Percentiles rank a stretch among this genome's conserved stretches.
Conservation (phyloP, 1,140 invertebrate genomes). For the Apis florea region DNA sequence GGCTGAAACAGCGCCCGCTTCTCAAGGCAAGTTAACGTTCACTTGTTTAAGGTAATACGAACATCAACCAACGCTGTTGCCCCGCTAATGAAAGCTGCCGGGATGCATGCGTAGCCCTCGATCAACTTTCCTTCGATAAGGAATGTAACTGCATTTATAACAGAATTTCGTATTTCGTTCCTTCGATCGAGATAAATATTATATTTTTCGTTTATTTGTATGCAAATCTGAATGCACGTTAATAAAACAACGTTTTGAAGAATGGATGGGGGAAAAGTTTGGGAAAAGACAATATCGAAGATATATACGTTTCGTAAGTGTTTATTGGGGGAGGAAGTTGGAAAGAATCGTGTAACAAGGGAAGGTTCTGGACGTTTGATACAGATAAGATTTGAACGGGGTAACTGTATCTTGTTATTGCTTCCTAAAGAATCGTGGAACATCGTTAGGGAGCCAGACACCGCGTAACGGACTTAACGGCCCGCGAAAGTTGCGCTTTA, state of each 20-base stretch:
- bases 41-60: slow-evolving; percentile 55
- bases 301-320: not conserved
- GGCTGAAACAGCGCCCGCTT: slow-evolving; percentile 30
- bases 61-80: slow-evolving; percentile 35
- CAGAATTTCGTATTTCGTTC: too few species aligned
- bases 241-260: too few species aligned
- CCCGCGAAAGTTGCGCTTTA: slow-evolving; percentile 36
- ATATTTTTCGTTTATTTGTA: too few species aligned
- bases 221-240: too few species aligned
- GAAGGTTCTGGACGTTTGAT: not conserved
- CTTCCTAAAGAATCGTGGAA: slow-evolving; percentile 21
- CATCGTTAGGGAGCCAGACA: slow-evolving; percentile 38
- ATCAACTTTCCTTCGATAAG: too few species aligned
- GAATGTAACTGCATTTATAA: too few species aligned
- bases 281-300: not conserved
- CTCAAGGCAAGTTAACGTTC: slow-evolving; percentile 52
- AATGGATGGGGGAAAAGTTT: too few species aligned
- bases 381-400: not conserved
- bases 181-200: too few species aligned
- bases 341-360: not conserved
- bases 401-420: slow-evolving; percentile 27
- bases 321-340: not conserved
- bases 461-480: slow-evolving; percentile 43
- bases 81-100: slow-evolving; percentile 35
- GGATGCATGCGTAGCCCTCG: not conserved